Conservation (phyloP, 2,888 invertebrate species). For the Cryptocheilus praepositus region DNA sequence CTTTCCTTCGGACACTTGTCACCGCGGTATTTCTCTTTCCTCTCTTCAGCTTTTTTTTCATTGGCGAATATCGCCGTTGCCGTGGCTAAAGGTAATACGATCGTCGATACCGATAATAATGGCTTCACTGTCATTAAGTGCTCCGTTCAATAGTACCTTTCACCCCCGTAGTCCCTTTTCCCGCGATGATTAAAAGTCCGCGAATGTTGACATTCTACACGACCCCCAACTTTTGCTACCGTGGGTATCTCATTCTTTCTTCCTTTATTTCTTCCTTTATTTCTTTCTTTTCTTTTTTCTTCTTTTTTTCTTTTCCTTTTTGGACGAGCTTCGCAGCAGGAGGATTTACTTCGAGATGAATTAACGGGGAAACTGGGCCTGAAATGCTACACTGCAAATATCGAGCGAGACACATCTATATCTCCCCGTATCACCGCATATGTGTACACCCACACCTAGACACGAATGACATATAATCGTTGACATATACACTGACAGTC, state of each 20-base stretch:
- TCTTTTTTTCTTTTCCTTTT: slow-evolving; percentile 12
- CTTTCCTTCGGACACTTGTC: no score
- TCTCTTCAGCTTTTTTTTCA: no score
- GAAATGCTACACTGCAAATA: no score
- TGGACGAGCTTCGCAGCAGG: slow-evolving; percentile 17
- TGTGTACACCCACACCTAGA: slow-evolving; percentile 12
- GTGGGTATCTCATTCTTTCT: slow-evolving; percentile 31
- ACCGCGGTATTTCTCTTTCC: no score
- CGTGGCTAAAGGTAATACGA: no score
- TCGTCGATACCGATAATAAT: no score
- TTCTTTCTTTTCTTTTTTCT: slow-evolving; percentile 33
- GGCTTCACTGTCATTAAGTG: no score
- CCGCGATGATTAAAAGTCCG: no score
- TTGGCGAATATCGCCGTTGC: no score
- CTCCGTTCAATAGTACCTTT: no score
- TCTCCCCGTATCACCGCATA: background rate
- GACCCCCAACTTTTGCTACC: slow-evolving; percentile 20
- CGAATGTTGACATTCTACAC: background rate
- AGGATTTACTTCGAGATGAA: slow-evolving; percentile 22
- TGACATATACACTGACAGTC: background rate
- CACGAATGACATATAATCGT: background rate
- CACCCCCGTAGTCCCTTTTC: no score
- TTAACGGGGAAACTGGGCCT: background rate
- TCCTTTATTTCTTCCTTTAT: background rate
- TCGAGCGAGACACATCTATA: background rate